Base-by-base conservation (phyloP, 2,797 vertebrate genomes). In the Crypturellus tataupa region DNA sequence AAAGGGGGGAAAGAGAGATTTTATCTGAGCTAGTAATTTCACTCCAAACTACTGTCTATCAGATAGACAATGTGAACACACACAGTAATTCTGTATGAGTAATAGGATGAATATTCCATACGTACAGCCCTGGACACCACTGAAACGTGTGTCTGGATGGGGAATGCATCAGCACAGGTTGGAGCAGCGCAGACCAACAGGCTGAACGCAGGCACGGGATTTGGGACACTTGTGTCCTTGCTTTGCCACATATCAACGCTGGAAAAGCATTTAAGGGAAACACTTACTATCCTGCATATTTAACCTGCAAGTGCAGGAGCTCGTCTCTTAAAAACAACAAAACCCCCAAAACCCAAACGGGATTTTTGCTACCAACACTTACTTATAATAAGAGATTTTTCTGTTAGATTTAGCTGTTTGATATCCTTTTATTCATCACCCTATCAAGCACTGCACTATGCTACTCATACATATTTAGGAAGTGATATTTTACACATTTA, bases 391-490 rank as follows among this genome's bases (percentile, higher is more conserved):
- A 70, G 12, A 46, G 65, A 53, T 31, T 21, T 62, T 64, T 92
- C 64, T 60, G 16, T 84, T 76, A 81, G 53, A 64, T 31, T 67
- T 69, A 42, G 27, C 64, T 70, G 27, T 73, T 85, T 85, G 76
- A 73, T 53, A 78, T 31, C 59, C 81, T 92, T 78, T 91, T 70
- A 71, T 68, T 85, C 53, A 70, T 31, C 56, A 44, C 29, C 39
- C 39, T 51, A 67, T 44, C 67, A 79, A 91, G 60, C 0, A 4
- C 27, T 31, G 68, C 24, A 25, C n/a, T 70, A 6, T 46, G 65
- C 49, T 75, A 81, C 51, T 93, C 67, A 44, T 55, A 40, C 14
- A 25, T 80, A 79, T 85, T 83, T 91, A 94, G 42, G 35, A 84
- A 39, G 60, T 20, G 10, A 46, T 77, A 62, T 84, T 94, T 86